These are phyloP conservation scores for Brotula barbata DNA, from an alignment of 2,797 vertebrate species.

Conservation along the genomic window DNA sequence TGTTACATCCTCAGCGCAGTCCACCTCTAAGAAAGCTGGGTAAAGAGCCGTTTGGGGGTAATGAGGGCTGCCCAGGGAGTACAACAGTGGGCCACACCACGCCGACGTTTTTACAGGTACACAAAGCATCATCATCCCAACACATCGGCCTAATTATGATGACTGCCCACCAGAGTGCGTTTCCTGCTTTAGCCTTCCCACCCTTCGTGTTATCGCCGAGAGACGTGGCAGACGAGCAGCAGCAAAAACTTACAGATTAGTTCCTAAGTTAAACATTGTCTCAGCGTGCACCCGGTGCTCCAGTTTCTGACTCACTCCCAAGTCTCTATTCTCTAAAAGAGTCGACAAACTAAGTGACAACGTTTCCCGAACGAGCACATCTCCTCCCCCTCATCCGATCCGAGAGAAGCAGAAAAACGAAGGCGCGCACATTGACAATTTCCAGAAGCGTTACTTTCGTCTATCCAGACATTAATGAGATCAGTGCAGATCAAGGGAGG, in stretches of 20 bases:
- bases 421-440: conserved; percentile 52
- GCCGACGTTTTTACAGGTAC: conserved; percentile 55
- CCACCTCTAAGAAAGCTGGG: conserved; percentile 55
- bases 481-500: conserved; percentile 67
- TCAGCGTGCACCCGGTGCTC: conserved; percentile 59
- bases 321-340: conserved; percentile 8
- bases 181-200: conserved; percentile 6
- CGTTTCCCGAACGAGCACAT: conserved; percentile 4
- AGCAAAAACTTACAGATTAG: conserved; percentile 30
- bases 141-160: background rate
- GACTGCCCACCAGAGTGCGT: no score
- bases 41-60: conserved; percentile 31
- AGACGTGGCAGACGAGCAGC: conserved; percentile 30
- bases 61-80: conserved; percentile 59
- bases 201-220: conserved; percentile 3
- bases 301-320: conserved; percentile 6
- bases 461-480: conserved; percentile 72
- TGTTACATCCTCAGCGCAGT: conserved; percentile 46
- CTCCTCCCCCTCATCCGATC: conserved; percentile 34
- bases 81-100: conserved; percentile 47
- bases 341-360: conserved; percentile 13
- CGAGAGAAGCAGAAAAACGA: conserved; percentile 52
- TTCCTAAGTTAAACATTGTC: conserved; percentile 39
- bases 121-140: conserved; percentile 43
- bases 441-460: conserved; percentile 56